Percentiles rank a stretch among this genome's conserved stretches.
Conservation (phyloP, 2,113 vertebrate genomes). For the Bolborhynchus lineola region DNA sequence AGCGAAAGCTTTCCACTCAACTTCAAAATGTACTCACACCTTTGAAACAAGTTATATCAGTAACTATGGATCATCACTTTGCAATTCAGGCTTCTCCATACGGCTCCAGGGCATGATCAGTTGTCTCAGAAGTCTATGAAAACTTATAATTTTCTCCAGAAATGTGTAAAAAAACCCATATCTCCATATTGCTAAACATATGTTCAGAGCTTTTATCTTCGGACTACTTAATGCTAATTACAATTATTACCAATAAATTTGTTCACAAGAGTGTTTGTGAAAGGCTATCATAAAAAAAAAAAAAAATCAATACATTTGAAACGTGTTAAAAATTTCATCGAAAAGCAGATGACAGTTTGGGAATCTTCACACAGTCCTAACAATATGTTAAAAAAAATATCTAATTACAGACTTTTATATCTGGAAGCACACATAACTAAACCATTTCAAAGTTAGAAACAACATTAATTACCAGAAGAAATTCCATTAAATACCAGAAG, state of each 20-base stretch:
- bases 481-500: neutral
- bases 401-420: neutral
- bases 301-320: neutral
- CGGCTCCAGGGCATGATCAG: neutral
- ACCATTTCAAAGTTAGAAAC: neutral
- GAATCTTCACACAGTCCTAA: neutral
- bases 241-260: neutral
- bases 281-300: neutral
- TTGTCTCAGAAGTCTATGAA: neutral
- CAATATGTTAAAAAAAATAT: neutral
- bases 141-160: neutral
- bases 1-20: neutral
- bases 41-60: neutral
- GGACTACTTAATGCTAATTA: neutral
- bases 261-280: neutral
- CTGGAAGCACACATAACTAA: neutral
- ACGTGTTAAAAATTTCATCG: neutral
- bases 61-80: neutral
- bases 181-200: neutral
- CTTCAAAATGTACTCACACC: neutral
- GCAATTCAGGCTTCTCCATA: neutral
- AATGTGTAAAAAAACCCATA: rapidly evolving
- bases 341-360: neutral
- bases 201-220: neutral
- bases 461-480: neutral